Evolutionary conservation across 2,113 vertebrate species (phyloP).

Genomic region (Pseudonaja textilis): DNA sequence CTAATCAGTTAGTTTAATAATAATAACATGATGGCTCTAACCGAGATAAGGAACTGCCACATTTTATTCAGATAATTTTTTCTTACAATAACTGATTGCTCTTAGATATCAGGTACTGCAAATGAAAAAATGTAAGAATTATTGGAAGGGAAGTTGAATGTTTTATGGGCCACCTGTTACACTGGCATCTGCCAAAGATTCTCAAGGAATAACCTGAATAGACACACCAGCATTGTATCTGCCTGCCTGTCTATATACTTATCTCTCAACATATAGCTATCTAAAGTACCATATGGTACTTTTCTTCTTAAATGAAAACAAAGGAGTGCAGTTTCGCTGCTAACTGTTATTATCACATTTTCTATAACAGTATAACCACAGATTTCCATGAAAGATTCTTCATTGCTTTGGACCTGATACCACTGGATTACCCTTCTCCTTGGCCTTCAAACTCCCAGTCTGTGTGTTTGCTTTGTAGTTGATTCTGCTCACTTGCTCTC

Average conservation of each 20-base stretch:
- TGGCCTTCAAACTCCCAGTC: neutral
- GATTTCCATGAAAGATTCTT: neutral
- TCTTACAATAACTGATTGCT: neutral
- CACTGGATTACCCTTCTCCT: neutral
- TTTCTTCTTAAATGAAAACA: neutral
- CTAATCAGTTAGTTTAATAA: neutral
- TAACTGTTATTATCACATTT: neutral
- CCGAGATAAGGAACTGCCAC: neutral
- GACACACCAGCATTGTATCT: neutral
- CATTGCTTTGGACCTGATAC: neutral
- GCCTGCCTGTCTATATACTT: neutral
- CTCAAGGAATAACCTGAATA: neutral
- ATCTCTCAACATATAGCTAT: neutral
- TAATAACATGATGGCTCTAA: neutral
- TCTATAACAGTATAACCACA: neutral
- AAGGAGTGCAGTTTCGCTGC: neutral
- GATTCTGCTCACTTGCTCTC: neutral
- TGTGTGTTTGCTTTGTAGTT: neutral
- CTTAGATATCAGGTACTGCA: neutral
- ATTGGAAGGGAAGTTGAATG: neutral
- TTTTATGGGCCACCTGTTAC: neutral
- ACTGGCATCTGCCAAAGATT: neutral
- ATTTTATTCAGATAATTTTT: neutral
- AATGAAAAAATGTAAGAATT: neutral
- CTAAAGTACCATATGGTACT: neutral